Evolutionary conservation across 1,140 invertebrate species (phyloP).

Genomic region (Pseudomyrmex pallidus): DNA sequence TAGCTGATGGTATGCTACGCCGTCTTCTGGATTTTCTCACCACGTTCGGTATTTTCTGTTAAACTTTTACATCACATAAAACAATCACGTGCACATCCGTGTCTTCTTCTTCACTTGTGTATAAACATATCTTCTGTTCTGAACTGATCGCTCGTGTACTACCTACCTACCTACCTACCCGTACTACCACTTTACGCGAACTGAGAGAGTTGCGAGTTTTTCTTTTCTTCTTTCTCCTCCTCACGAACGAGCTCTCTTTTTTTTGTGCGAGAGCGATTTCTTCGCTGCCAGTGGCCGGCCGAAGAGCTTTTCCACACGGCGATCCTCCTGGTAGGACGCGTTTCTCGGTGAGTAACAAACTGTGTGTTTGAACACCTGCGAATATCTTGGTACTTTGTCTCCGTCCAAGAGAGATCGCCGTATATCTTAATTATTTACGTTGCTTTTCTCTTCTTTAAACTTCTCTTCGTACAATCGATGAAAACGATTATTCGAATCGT

Average conservation of each 20-base stretch:
- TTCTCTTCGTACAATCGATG: neutral
- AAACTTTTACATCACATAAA: slow-evolving; percentile 5
- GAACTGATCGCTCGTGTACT: no score
- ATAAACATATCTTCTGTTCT: no score
- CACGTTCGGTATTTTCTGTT: slow-evolving; percentile 75
- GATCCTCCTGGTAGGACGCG: neutral
- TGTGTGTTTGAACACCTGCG: neutral
- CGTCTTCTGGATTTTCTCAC: slow-evolving; percentile 72
- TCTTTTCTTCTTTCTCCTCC: neutral
- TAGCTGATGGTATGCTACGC: slow-evolving; percentile 76
- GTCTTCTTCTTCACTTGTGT: neutral
- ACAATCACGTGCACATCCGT: neutral
- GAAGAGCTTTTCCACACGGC: neutral
- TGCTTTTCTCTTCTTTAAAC: no score
- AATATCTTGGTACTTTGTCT: no score
- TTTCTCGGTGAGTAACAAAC: neutral
- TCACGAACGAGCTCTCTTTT: neutral
- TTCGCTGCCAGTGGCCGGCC: neutral
- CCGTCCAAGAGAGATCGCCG: neutral
- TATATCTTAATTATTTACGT: neutral
- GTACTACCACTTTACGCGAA: neutral
- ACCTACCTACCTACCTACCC: no score
- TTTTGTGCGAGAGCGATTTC: neutral
- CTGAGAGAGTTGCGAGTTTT: neutral
- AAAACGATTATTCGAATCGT: slow-evolving; percentile 19